Evolutionary conservation across 1,140 invertebrate genomes (phyloP).

Genomic region (Ridgeia piscesae): DNA sequence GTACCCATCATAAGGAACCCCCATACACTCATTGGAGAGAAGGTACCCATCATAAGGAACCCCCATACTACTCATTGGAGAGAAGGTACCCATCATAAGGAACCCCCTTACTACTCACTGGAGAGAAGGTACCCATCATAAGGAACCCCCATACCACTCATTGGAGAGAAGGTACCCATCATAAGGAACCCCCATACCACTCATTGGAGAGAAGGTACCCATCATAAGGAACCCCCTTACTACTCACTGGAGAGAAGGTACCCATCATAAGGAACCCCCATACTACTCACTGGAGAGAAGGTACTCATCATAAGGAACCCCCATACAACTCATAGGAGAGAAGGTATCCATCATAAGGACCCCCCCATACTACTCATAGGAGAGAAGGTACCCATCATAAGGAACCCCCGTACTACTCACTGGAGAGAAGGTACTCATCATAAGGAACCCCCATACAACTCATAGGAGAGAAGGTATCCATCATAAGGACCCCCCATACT

Average conservation of each 20-base stretch:
- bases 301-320: conserved; percentile 97
- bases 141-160: conserved; percentile 68
- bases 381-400: conserved; percentile 98
- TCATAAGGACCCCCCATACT: conserved; percentile 75
- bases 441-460: conserved; percentile 69
- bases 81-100: conserved; percentile 97
- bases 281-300: conserved; percentile 73
- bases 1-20: conserved; percentile 97
- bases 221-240: conserved; percentile 82
- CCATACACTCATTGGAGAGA: conserved; percentile 72
- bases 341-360: conserved; percentile 97
- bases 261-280: conserved; percentile 91
- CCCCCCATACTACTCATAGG: conserved; percentile 63
- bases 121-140: conserved; percentile 97
- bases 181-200: conserved; percentile 72
- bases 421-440: conserved; percentile 97
- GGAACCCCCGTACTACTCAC: conserved; percentile 66
- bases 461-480: conserved; percentile 93
- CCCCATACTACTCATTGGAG: conserved; percentile 66
- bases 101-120: conserved; percentile 67
- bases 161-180: conserved; percentile 95
- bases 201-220: conserved; percentile 89
- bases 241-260: conserved; percentile 81
- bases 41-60: conserved; percentile 97
- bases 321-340: conserved; percentile 69